Evolutionary conservation across 53 echinoderm and acorn worm species (phyloP).

Genomic region (Pentamera pediparva): DNA sequence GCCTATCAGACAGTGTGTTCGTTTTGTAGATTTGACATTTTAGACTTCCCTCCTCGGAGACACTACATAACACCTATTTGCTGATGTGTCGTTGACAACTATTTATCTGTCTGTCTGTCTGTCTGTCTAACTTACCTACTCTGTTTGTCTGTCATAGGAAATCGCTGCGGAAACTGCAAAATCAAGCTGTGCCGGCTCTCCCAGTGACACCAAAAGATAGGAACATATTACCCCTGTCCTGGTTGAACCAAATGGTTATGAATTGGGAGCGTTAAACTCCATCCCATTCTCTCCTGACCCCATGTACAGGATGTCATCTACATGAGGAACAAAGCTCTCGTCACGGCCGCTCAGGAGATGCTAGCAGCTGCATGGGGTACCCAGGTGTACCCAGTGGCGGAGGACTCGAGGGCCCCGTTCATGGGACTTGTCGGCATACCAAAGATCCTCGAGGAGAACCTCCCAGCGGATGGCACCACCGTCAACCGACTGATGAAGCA

Average conservation of each 20-base stretch:
- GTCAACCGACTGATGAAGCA: background rate
- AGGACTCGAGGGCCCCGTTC: constrained; percentile 53
- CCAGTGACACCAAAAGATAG: too few relatives aligned
- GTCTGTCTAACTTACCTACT: too few relatives aligned
- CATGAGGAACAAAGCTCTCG: constrained; percentile 31
- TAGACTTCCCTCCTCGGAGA: too few relatives aligned
- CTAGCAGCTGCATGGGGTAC: constrained; percentile 52
- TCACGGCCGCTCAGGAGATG: constrained; percentile 62
- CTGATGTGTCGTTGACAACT: too few relatives aligned
- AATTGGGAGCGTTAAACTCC: background rate
- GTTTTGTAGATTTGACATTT: too few relatives aligned
- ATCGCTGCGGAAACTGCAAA: too few relatives aligned
- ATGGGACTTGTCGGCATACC: constrained; percentile 62
- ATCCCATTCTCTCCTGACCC: background rate
- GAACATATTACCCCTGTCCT: too few relatives aligned
- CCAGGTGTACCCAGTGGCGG: constrained; percentile 34
- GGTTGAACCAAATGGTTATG: background rate
- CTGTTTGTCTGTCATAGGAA: too few relatives aligned
- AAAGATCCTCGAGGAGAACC: constrained; percentile 2
- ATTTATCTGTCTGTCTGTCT: too few relatives aligned
- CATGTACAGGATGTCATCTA: constrained; percentile 41
- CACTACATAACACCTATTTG: too few relatives aligned
- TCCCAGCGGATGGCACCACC: background rate
- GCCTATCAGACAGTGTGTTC: too few relatives aligned
- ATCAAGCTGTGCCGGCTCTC: too few relatives aligned